Evolutionary conservation across 2,797 vertebrate genomes (phyloP).

Genomic region (Scolopax rusticola): DNA sequence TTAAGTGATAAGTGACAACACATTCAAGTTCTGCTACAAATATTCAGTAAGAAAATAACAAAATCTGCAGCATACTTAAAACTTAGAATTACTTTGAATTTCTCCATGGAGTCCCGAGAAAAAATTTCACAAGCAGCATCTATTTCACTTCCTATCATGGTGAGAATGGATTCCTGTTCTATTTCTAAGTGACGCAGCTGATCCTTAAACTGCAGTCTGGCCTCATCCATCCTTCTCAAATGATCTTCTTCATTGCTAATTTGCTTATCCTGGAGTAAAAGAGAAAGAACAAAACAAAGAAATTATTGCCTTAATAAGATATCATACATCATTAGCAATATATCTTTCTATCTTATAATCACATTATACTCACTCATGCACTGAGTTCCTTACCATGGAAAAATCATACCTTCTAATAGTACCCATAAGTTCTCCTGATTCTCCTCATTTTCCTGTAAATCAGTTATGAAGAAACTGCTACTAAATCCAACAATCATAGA

Average conservation of each 20-base stretch:
- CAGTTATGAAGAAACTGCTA: not conserved
- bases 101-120: conserved; percentile 85
- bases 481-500: not conserved
- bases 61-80: conserved; percentile 71
- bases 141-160: conserved; percentile 87
- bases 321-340: not conserved
- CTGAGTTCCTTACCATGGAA: not conserved
- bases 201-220: conserved; percentile 81
- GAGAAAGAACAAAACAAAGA: not conserved
- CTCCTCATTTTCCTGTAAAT: not conserved
- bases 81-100: conserved; percentile 87
- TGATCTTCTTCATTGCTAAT: conserved; percentile 79
- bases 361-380: not conserved
- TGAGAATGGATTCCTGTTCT: conserved; percentile 87
- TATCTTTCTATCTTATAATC: not conserved
- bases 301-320: not conserved
- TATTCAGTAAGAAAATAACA: conserved; percentile 22
- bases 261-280: conserved; percentile 77
- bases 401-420: not conserved
- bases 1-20: not conserved
- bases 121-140: conserved; percentile 87
- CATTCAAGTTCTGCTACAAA: conserved; percentile 3
- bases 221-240: conserved; percentile 79
- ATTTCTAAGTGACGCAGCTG: conserved; percentile 83
- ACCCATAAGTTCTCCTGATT: not conserved